Percentiles rank a stretch among this genome's conserved stretches.
phyloP scores from a whole-genome alignment of 64 coral and sea anemone genomes.

The Montipora efflorescens region DNA sequence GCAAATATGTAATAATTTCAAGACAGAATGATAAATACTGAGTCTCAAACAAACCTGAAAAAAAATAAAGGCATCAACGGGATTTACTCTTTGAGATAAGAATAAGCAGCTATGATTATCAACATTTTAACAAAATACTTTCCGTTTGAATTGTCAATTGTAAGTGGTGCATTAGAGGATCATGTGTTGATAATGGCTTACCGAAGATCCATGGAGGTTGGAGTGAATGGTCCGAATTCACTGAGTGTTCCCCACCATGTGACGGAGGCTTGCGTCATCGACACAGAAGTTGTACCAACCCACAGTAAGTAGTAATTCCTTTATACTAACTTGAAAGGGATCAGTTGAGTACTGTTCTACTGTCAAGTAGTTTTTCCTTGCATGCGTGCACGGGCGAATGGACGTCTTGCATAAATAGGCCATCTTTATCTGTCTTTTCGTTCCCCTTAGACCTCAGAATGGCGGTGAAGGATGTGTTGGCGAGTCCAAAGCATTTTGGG shows the following conservation, averaged over 20 bases:
- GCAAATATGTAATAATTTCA: too few relatives aligned
- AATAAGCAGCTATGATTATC: too few relatives aligned
- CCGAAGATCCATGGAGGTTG: slow-evolving; percentile 22
- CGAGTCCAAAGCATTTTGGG: not conserved
- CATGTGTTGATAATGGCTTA: slow-evolving; percentile 26
- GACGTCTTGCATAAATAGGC: too few relatives aligned
- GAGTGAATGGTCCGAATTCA: slow-evolving; percentile 39
- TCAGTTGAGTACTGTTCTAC: too few relatives aligned
- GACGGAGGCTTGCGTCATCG: slow-evolving; percentile 1
- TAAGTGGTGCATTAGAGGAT: slow-evolving; percentile 22
- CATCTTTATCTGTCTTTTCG: not conserved
- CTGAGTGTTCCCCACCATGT: not conserved
- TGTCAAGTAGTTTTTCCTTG: too few relatives aligned
- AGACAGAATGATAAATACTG: too few relatives aligned
- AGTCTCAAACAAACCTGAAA: too few relatives aligned
- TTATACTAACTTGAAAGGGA: not conserved
- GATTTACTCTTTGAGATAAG: too few relatives aligned
- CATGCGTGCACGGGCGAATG: too few relatives aligned
- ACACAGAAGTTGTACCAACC: slow-evolving; percentile 27
- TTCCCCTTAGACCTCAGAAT: slow-evolving; percentile 27
- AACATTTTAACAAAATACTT: not conserved
- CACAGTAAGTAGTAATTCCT: not conserved
- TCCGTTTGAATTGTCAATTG: not conserved
- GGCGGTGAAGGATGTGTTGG: slow-evolving; percentile 41
- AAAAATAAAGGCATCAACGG: too few relatives aligned